Evolutionary conservation across 2,888 invertebrate species (phyloP), one percentile per base, ranked within the genome.

Genomic region (Brachyptera putata): DNA sequence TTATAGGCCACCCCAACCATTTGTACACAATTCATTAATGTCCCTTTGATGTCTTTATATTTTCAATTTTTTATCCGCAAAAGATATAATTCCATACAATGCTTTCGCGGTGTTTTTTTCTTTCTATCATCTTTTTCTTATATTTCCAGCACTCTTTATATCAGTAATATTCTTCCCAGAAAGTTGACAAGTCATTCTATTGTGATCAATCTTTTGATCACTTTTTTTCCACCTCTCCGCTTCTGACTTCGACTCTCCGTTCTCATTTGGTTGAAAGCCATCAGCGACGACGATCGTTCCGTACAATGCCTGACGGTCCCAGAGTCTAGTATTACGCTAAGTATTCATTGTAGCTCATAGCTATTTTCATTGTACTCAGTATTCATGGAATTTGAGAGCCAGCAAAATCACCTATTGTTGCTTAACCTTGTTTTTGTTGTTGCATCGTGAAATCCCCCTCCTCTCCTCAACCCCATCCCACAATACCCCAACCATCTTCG

Each of bases 301-400:
- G n/a, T 5, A 46, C 30, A 7, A 30, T 30, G 22, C n/a, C n/a
- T 24, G 22, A 46, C 46, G 24, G 24, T 24, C 21, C 22, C 46
- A 7, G 46, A 24, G 22, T 46, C 24, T 24, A 16, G 22, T 18
- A 18, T 3, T n/a, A n/a, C 18, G 41, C 41, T 46, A 58, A 36
- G 58, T 49, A 58, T 50, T 50, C 36, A 21, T 26, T 58, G 41
- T 50, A 37, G 26, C 26, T n/a, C 26, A 37, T 3, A 22, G 36
- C 16, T 58, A 50, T 50, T 58, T 36, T 39, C 26, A 56, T 58
- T 58, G 58, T 58, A 30, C 30, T 56, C 58, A 14, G 26, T 56
- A 58, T 55, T 58, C 61, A 58, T 34, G 61, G 61, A 58, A 58
- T 62, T 62, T 62, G 56, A 59, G 50, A 34, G 30, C 41, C 56